phyloP scores from a whole-genome alignment of 1,140 invertebrate genomes.

The Diorhabda sublineata region DNA sequence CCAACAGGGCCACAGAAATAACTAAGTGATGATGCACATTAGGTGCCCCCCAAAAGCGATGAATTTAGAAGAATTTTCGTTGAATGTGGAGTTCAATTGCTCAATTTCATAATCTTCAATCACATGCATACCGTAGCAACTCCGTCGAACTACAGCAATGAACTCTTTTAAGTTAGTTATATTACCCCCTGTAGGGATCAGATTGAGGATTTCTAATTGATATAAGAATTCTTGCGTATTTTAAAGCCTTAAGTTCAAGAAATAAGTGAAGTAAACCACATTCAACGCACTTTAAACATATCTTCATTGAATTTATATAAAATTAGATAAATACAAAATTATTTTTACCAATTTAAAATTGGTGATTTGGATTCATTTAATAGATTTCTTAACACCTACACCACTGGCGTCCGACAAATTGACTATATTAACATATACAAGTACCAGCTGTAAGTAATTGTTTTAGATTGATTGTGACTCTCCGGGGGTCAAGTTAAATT shows the following conservation, averaged over 20 bases:
- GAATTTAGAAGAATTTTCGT: too few relatives aligned
- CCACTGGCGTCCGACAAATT: conserved; percentile 7
- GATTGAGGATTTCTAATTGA: neutral
- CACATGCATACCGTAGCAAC: too few relatives aligned
- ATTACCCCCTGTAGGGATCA: too few relatives aligned
- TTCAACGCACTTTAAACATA: neutral
- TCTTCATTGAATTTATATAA: neutral
- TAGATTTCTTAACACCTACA: neutral
- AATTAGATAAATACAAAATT: neutral
- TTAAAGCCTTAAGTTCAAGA: neutral
- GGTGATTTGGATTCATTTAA: neutral
- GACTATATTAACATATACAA: conserved; percentile 11
- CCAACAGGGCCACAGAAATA: too few relatives aligned
- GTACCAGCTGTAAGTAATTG: conserved; percentile 15
- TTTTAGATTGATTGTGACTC: conserved; percentile 10
- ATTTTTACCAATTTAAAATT: neutral
- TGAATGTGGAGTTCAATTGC: too few relatives aligned
- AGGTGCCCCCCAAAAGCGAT: too few relatives aligned
- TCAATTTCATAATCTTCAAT: too few relatives aligned
- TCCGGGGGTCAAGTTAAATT: conserved; percentile 15
- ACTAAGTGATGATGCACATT: too few relatives aligned
- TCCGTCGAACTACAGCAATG: too few relatives aligned
- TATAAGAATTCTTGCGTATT: neutral
- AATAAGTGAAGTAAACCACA: neutral
- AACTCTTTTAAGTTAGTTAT: too few relatives aligned